Evolutionary conservation across 37 sponge, comb jelly and placozoan species (phyloP).

Genomic region (Oscarella lobularis): DNA sequence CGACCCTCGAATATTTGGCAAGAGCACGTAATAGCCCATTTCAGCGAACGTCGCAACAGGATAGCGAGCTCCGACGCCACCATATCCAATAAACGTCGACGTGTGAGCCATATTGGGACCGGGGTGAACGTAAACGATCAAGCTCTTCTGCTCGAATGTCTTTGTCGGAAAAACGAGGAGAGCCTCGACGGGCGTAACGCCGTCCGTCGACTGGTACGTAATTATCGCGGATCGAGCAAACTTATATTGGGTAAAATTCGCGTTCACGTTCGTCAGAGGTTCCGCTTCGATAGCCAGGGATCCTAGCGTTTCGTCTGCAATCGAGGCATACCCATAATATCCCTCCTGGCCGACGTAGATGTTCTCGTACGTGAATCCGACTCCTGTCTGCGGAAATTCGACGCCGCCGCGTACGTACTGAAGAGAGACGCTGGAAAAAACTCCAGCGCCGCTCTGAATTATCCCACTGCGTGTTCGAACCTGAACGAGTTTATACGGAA

Average conservation of each 20-base stretch:
- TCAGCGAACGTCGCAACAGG: background rate
- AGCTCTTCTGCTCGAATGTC: background rate
- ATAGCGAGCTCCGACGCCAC: background rate
- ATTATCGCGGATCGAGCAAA: too few relatives aligned
- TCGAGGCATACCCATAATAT: background rate
- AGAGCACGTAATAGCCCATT: background rate
- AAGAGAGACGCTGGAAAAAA: background rate
- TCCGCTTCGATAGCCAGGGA: background rate
- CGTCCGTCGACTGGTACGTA: too few relatives aligned
- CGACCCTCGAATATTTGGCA: conserved; percentile 1
- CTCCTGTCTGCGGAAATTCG: too few relatives aligned
- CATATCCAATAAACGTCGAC: background rate
- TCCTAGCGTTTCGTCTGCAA: background rate
- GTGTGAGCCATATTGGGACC: background rate
- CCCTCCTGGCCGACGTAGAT: background rate
- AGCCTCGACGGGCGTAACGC: background rate
- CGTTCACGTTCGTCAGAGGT: background rate
- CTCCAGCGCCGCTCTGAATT: too few relatives aligned
- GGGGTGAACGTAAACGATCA: background rate
- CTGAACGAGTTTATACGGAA: background rate
- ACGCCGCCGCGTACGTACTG: too few relatives aligned
- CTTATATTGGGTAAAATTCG: background rate
- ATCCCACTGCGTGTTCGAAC: background rate
- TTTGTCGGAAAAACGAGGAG: background rate
- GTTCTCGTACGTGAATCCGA: background rate